A percentile compares a stretch with the other conserved stretches of the same genome.
phyloP scores from a whole-genome alignment of 2,888 invertebrate genomes.

The Heliconius charithonia region DNA sequence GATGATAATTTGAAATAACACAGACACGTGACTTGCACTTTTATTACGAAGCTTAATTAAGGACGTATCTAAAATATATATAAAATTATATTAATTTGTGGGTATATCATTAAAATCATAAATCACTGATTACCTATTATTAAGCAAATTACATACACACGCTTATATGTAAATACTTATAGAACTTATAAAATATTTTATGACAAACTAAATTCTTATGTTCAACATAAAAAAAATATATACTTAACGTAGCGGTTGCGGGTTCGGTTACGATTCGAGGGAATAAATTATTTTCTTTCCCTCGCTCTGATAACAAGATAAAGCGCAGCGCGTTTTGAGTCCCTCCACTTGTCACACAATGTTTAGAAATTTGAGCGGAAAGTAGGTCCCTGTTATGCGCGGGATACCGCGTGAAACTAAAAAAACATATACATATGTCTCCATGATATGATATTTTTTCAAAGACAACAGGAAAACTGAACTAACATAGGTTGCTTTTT shows the following conservation, averaged over 20 bases:
- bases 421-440: background rate
- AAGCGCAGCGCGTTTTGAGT: background rate
- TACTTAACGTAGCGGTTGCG: too few relatives aligned
- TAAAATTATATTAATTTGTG: background rate
- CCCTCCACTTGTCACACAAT: background rate
- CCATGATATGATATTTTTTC: background rate
- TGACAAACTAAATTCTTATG: too few relatives aligned
- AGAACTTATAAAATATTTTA: too few relatives aligned
- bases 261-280: too few relatives aligned
- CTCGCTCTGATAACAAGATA: background rate
- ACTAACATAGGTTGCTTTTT: background rate
- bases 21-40: slow-evolving; percentile 12
- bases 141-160: background rate
- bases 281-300: background rate
- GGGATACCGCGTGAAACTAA: too few relatives aligned
- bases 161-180: too few relatives aligned
- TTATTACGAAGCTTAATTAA: slow-evolving; percentile 7
- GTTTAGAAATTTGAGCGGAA: too few relatives aligned
- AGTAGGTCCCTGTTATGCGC: too few relatives aligned
- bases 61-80: background rate
- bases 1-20: slow-evolving; percentile 6
- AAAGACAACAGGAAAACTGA: background rate
- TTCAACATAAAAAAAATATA: too few relatives aligned
- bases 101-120: background rate
- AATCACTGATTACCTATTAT: background rate